Evolutionary conservation across 2,888 invertebrate species (phyloP).

Genomic region (Archips xylosteana): DNA sequence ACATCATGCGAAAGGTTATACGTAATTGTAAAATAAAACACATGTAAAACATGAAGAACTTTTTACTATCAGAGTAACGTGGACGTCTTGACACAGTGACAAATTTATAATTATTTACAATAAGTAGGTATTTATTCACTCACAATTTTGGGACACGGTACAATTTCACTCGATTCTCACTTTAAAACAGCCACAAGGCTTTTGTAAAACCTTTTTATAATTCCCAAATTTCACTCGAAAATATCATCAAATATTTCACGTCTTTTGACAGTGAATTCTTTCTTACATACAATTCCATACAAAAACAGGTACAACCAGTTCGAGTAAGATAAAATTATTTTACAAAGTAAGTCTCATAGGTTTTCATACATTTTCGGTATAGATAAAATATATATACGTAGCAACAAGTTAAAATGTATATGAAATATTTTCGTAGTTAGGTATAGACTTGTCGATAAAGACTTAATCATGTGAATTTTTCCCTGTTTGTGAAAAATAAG

Average conservation of each 20-base stretch:
- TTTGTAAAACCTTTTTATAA: slow-evolving; percentile 33
- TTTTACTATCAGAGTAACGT: slow-evolving; percentile 80
- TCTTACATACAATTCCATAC: slow-evolving; percentile 23
- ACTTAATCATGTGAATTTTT: not conserved
- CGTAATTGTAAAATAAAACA: slow-evolving; percentile 63
- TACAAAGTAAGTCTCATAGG: slow-evolving; percentile 29
- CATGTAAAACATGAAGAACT: slow-evolving; percentile 76
- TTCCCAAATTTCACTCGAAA: slow-evolving; percentile 23
- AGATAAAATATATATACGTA: slow-evolving; percentile 16
- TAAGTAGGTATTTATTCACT: slow-evolving; percentile 45
- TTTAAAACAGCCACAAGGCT: slow-evolving; percentile 20
- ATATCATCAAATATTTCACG: slow-evolving; percentile 26
- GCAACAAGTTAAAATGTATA: slow-evolving; percentile 20
- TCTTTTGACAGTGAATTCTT: slow-evolving; percentile 5
- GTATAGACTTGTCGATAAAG: not conserved
- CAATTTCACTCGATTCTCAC: slow-evolving; percentile 33
- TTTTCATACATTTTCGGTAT: slow-evolving; percentile 19
- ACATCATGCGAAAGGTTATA: too few relatives aligned
- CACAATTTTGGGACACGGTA: slow-evolving; percentile 9
- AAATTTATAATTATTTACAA: slow-evolving; percentile 72
- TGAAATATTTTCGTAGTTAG: slow-evolving; percentile 13
- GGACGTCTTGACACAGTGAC: slow-evolving; percentile 82
- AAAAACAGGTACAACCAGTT: slow-evolving; percentile 39
- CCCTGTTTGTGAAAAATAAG: not conserved
- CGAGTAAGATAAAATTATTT: slow-evolving; percentile 32